These are phyloP conservation scores for Oryzias javanicus DNA, from an alignment of 2,113 vertebrate genomes.

Conservation along the genomic window DNA sequence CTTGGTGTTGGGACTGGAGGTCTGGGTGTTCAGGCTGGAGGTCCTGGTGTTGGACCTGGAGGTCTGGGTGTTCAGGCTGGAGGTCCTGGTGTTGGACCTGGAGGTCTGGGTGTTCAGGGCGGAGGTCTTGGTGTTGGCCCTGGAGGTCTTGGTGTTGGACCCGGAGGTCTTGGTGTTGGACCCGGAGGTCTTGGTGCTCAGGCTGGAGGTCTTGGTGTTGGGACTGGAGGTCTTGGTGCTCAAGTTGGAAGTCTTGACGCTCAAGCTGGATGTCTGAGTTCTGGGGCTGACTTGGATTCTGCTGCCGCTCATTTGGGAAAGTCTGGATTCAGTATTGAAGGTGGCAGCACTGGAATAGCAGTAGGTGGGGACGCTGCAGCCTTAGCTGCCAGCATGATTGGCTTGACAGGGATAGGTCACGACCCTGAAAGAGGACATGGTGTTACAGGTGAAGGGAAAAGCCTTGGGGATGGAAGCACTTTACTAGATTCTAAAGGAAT, in stretches of 20 bases:
- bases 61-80: too few species aligned
- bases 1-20: too few species aligned
- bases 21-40: too few species aligned
- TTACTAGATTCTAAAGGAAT: conserved; percentile 20
- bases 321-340: neutral
- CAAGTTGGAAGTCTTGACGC: neutral
- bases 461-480: neutral
- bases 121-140: neutral
- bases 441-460: neutral
- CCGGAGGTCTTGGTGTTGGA: too few species aligned
- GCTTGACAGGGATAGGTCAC: neutral
- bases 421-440: conserved; percentile 5
- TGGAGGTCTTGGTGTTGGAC: neutral
- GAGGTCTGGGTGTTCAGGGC: too few species aligned
- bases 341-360: neutral
- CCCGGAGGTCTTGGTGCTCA: too few species aligned
- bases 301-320: neutral
- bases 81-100: too few species aligned
- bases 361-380: conserved; percentile 17
- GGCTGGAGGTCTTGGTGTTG: too few species aligned
- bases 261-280: neutral
- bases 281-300: neutral
- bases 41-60: too few species aligned
- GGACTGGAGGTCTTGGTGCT: neutral
- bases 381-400: conserved; percentile 9